Percentiles rank a stretch among this genome's conserved stretches.
Conservation (phyloP, 2,888 invertebrate species). For the Heliconius hortense region DNA sequence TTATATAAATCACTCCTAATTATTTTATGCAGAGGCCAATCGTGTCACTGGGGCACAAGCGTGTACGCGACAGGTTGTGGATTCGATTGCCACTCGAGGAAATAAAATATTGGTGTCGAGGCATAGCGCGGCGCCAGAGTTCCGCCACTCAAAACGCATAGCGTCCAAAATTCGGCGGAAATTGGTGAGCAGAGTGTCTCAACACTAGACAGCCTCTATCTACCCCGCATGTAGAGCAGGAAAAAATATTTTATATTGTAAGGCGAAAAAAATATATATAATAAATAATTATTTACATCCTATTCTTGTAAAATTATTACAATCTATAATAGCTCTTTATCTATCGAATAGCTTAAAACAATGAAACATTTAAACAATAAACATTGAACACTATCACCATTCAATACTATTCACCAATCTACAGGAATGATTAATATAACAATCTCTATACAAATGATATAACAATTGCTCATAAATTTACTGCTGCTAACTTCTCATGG, state of each 20-base stretch:
- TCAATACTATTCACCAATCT: conserved; percentile 41
- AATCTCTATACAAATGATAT: conserved; percentile 39
- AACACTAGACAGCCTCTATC: too few species aligned
- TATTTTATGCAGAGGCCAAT: neutral
- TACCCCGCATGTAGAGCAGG: too few species aligned
- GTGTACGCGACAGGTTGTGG: too few species aligned
- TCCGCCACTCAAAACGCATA: too few species aligned
- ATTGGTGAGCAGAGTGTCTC: too few species aligned
- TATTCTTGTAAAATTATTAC: conserved; percentile 22
- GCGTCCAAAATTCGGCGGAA: too few species aligned
- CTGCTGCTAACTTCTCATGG: conserved; percentile 3
- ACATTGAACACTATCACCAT: conserved; percentile 37
- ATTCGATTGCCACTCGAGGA: too few species aligned
- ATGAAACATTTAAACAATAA: conserved; percentile 39
- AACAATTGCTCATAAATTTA: conserved; percentile 37
- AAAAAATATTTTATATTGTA: too few species aligned
- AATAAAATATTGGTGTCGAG: too few species aligned
- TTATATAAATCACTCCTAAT: conserved; percentile 32
- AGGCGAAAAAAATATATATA: neutral
- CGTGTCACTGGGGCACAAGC: too few species aligned
- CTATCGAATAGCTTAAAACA: conserved; percentile 37
- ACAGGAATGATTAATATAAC: conserved; percentile 38
- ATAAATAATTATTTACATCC: neutral
- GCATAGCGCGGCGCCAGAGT: too few species aligned
- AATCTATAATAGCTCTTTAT: conserved; percentile 22